A percentile compares a stretch with the other conserved stretches of the same genome.
Conservation (phyloP, 1,140 invertebrate species). For the Drosophila pruinosa region DNA sequence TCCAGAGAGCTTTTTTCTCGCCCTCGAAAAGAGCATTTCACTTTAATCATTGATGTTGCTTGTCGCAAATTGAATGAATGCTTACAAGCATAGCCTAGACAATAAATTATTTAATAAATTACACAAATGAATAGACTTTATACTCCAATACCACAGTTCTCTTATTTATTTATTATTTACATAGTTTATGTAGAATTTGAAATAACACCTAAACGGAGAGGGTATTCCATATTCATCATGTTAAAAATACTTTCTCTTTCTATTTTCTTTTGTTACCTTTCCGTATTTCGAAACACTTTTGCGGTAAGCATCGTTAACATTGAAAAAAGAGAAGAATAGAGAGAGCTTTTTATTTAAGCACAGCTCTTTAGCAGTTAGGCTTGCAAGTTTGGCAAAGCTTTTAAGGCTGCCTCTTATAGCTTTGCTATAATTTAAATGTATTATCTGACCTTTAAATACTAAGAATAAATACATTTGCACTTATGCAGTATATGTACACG, state of each 20-base stretch:
- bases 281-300: conserved; percentile 5
- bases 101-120: background rate
- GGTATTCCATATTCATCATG: background rate
- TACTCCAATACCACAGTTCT: background rate
- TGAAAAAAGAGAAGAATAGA: conserved; percentile 17
- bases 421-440: background rate
- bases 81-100: no score
- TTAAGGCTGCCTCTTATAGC: conserved; percentile 26
- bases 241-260: background rate
- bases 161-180: background rate
- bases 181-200: background rate
- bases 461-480: no score
- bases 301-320: conserved; percentile 11
- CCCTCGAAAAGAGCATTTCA: background rate
- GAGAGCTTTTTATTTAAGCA: conserved; percentile 44
- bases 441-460: background rate
- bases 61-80: background rate
- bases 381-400: conserved; percentile 38
- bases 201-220: background rate
- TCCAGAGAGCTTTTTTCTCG: conserved; percentile 59
- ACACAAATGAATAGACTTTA: background rate
- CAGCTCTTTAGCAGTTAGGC: conserved; percentile 44
- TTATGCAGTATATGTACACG: no score
- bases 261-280: conserved; percentile 35
- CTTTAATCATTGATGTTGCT: background rate